Percentiles rank a stretch among this genome's conserved stretches.
phyloP scores from a whole-genome alignment of 2,113 vertebrate species.

The Tachycineta bicolor region DNA sequence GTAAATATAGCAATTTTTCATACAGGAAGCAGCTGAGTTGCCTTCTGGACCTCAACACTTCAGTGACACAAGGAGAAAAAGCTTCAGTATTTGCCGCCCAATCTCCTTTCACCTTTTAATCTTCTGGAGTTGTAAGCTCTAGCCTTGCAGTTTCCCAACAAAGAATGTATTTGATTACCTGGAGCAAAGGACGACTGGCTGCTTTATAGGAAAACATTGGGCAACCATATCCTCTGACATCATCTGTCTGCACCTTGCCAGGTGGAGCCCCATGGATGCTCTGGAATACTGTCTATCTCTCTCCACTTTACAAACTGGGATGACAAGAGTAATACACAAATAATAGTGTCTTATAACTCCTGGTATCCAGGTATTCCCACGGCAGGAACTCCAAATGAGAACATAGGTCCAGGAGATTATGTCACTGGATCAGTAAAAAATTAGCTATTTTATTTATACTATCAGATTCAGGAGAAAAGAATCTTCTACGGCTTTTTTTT shows the following conservation, averaged over 20 bases:
- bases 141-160: neutral
- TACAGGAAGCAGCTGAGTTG: neutral
- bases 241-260: neutral
- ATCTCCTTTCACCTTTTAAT: neutral
- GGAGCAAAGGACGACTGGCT: neutral
- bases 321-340: neutral
- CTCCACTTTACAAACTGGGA: neutral
- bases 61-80: neutral
- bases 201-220: neutral
- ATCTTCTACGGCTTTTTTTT: neutral
- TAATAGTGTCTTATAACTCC: neutral
- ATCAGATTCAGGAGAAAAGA: neutral
- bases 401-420: fast-evolving
- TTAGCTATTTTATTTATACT: neutral
- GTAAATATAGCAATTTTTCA: slow-evolving; percentile 11
- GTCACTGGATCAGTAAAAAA: neutral
- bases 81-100: neutral
- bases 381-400: neutral
- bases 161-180: neutral
- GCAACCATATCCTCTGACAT: neutral
- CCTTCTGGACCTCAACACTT: neutral
- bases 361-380: neutral
- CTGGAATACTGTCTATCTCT: neutral
- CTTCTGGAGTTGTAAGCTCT: neutral
- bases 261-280: neutral